Evolutionary conservation across 1,140 invertebrate species (phyloP).

Genomic region (Formica exsecta): DNA sequence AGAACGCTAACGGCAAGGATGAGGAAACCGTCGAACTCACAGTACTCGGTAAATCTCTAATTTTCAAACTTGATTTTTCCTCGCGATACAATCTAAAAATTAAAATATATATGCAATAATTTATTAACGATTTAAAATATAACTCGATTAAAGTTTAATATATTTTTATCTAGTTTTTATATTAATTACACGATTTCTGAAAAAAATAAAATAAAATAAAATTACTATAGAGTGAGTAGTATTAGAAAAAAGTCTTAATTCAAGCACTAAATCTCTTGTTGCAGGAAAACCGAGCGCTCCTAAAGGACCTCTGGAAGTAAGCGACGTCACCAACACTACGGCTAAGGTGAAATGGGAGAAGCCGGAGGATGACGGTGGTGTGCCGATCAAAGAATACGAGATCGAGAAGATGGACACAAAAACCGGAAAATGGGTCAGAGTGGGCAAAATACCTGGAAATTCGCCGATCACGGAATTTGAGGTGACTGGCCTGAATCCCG

Average conservation of each 20-base stretch:
- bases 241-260: neutral
- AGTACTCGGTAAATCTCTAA: constrained; percentile 91
- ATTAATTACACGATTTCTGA: neutral
- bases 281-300: constrained; percentile 92
- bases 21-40: constrained; percentile 96
- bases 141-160: neutral
- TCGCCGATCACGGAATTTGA: constrained; percentile 93
- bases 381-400: constrained; percentile 97
- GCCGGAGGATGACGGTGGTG: constrained; percentile 97
- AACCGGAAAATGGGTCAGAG: constrained; percentile 96
- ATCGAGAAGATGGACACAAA: constrained; percentile 97
- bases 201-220: neutral
- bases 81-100: neutral
- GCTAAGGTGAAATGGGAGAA: constrained; percentile 96
- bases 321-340: constrained; percentile 94
- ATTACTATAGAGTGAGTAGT: neutral
- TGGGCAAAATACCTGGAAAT: constrained; percentile 92
- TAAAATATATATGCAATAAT: neutral
- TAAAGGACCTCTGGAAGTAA: constrained; percentile 95
- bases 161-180: constrained; percentile 5
- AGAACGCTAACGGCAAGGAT: constrained; percentile 96
- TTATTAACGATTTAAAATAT: neutral
- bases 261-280: constrained; percentile 21
- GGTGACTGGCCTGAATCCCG: constrained; percentile 95
- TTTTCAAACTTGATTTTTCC: neutral